Evolutionary conservation across 2,797 vertebrate genomes (phyloP).

Genomic region (Pagetopsis macropterus): DNA sequence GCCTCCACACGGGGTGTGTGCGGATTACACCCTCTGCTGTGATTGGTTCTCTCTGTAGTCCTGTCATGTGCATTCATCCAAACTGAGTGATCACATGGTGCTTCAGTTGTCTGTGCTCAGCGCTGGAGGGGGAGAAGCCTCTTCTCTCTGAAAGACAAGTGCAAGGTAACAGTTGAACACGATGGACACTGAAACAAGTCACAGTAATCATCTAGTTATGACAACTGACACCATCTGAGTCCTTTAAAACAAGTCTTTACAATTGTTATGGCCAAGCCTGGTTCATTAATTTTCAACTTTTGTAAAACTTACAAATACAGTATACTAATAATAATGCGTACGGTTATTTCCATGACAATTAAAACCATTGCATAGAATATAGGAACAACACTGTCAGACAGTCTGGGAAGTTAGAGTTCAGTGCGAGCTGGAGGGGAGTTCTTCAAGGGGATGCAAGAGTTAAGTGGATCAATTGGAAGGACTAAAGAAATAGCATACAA

Average conservation of each 20-base stretch:
- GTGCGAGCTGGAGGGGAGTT: no score
- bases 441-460: no score
- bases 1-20: not conserved
- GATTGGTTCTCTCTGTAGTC: not conserved
- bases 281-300: not conserved
- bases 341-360: no score
- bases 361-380: no score
- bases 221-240: not conserved
- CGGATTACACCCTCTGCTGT: not conserved
- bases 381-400: no score
- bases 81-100: not conserved
- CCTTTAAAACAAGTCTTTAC: not conserved
- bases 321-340: no score
- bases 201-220: not conserved
- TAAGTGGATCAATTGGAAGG: not conserved
- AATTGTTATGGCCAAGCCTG: not conserved
- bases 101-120: constrained; percentile 62
- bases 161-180: not conserved
- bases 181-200: not conserved
- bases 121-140: constrained; percentile 34
- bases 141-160: constrained; percentile 78
- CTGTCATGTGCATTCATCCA: not conserved
- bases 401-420: no score
- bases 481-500: not conserved
- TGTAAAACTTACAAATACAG: not conserved